Base-by-base conservation (phyloP, 2,888 invertebrate species). In the Amiota mariae region DNA sequence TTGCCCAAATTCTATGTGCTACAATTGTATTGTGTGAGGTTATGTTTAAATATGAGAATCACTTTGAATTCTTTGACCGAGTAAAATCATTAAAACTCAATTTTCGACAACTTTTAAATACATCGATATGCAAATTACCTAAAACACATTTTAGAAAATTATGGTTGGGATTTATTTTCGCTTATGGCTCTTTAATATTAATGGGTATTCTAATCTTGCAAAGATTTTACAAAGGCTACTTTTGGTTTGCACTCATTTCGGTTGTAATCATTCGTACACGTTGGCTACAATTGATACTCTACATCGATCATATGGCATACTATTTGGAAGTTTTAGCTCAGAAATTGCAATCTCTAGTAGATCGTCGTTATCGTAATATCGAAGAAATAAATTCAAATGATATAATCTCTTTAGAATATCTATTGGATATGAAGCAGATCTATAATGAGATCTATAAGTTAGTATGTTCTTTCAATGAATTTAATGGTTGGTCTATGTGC, bases 401-500 rank as follows among this genome's bases (percentile, higher is more conserved):
- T 20, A 12, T 72, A n/a, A 48, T 47, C 24, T 59, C 72, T 10
- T 46, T 72, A n/a, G 67, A 56, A 6, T 48, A 73, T 57, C 12
- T 73, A 15, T 47, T 73, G 10, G 8, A 46, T 10, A 18, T 73
- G 2, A 73, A 73, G 70, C 12, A n/a, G 2, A 13, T 70, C 20
- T 64, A 71, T 61, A n/a, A 48, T 18, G 56, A 64, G 0, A 73
- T 73, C 10, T 64, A 49, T 24, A 15, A 70, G 36, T 71, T 70
- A 6, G 12, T 54, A 10, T 13, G 12, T 24, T 3, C 12, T 11
- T 73, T 70, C 12, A 63, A 73, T 48, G 61, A 15, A 4, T 12
- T 59, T 2, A 66, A 64, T 57, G 73, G 70, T 56, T 73, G 64
- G 70, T 73, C 73, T 1, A 56, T 70, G 54, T 54, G 59, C 1